phyloP scores from a whole-genome alignment of 92 coral and sea anemone species.

The Desmophyllum pertusum region DNA sequence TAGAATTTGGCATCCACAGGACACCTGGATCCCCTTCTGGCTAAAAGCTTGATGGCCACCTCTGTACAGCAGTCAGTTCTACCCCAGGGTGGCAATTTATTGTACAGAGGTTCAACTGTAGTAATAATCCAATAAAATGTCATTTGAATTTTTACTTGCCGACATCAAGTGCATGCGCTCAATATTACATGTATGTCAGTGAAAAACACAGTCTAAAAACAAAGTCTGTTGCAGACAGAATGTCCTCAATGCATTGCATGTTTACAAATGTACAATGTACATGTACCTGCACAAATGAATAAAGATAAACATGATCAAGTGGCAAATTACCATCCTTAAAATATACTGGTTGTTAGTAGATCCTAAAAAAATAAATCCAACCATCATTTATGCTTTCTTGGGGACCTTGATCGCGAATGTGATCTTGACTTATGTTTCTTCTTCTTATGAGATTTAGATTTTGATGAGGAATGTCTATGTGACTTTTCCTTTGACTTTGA shows the following conservation, averaged over 20 bases:
- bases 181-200: not conserved
- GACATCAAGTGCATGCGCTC: not conserved
- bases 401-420: conserved; percentile 39
- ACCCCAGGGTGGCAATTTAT: not conserved
- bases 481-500: conserved; percentile 24
- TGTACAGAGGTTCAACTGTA: not conserved
- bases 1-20: too few relatives aligned
- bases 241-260: not conserved
- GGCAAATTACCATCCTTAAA: not conserved
- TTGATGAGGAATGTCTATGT: conserved; percentile 44
- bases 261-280: too few relatives aligned
- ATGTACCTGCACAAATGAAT: not conserved
- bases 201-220: not conserved
- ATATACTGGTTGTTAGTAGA: not conserved
- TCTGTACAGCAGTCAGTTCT: not conserved
- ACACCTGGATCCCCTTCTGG: too few relatives aligned
- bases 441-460: conserved; percentile 30
- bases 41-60: too few relatives aligned
- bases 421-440: conserved; percentile 49
- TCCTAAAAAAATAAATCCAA: not conserved
- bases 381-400: conserved; percentile 12
- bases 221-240: conserved; percentile 24
- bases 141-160: not conserved
- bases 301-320: not conserved
- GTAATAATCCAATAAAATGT: not conserved